phyloP scores from a whole-genome alignment of 2,888 invertebrate species.

The Cinara cedri region DNA sequence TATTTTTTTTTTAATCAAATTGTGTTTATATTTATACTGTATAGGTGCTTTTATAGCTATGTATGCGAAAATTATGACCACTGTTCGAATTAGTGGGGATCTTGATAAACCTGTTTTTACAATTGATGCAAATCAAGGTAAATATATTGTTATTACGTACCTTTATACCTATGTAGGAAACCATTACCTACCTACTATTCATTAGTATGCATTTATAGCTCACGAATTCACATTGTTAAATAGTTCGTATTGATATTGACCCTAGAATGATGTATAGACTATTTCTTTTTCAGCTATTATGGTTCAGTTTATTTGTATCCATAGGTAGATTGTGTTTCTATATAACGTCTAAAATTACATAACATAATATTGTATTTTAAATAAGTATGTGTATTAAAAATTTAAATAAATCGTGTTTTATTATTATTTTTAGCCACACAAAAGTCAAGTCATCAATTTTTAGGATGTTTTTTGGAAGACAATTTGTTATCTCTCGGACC shows the following conservation, averaged over 20 bases:
- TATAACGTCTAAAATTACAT: too few relatives aligned
- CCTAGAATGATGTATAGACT: neutral
- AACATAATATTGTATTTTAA: too few relatives aligned
- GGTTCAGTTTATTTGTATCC: constrained; percentile 16
- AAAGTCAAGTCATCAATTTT: neutral
- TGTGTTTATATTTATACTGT: too few relatives aligned
- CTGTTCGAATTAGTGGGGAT: constrained; percentile 12
- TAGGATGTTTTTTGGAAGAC: constrained; percentile 44
- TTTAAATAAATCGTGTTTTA: neutral
- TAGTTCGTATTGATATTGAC: neutral
- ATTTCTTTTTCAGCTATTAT: neutral
- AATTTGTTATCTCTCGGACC: constrained; percentile 36
- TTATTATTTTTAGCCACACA: constrained; percentile 9
- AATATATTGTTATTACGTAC: neutral
- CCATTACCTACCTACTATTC: too few relatives aligned
- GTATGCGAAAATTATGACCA: too few relatives aligned
- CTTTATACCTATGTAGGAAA: too few relatives aligned
- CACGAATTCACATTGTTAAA: neutral
- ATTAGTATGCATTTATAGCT: too few relatives aligned
- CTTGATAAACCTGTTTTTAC: constrained; percentile 26
- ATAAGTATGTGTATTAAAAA: too few relatives aligned
- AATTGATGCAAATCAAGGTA: neutral
- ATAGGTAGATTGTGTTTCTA: constrained; percentile 1
- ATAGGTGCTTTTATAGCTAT: too few relatives aligned
- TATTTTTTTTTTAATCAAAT: too few relatives aligned